Base-by-base conservation (phyloP, 2,888 invertebrate species). In the Anthrax anthrax region DNA sequence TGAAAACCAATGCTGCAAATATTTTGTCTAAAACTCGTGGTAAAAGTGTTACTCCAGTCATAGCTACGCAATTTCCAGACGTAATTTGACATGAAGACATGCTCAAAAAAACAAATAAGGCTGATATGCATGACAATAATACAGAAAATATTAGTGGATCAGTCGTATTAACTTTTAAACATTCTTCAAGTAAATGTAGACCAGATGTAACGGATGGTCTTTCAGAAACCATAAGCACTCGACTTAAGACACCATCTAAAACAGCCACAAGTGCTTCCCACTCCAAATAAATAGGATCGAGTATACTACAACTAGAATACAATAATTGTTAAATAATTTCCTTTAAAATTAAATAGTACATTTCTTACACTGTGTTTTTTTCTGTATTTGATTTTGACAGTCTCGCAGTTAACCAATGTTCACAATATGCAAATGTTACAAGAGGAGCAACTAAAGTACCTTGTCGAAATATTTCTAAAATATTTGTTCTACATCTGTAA, bases 71-170 rank as follows among this genome's bases (percentile, higher is more conserved):
- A 59, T 75, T 76, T 42, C 64, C 69, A 34, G 64, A 54, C 1
- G 80, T 80, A 51, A 84, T 76, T 58, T 85, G 84, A 56, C 84
- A 84, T 37, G 86, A 84, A 0, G 87, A 84, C 77, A 88, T 85
- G 59, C 85, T 86, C 18, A 94, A 75, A 70, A 91, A 92, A 27
- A 90, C 86, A 64, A 92, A 91, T 3, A 94, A 73, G 0, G 91
- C 87, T 2, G 92, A 94, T 54, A 94, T 83, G 67, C 90, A 88
- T 0, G 92, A 92, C n/a, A 95, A 70, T 47, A 90, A 67, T 43
- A 84, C 78, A 1, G 92, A 92, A 19, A 87, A 70, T 44, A 91
- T 76, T 51, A 87, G 71, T 2, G 92, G 86, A 68, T 91, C 85
- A 46, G 73, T 75, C 1, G 87, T 86, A 48, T 81, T 74, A 59